Evolutionary conservation across 2,113 vertebrate genomes (phyloP), one percentile per base, ranked within the genome.

Genomic region (Eurypyga helias): DNA sequence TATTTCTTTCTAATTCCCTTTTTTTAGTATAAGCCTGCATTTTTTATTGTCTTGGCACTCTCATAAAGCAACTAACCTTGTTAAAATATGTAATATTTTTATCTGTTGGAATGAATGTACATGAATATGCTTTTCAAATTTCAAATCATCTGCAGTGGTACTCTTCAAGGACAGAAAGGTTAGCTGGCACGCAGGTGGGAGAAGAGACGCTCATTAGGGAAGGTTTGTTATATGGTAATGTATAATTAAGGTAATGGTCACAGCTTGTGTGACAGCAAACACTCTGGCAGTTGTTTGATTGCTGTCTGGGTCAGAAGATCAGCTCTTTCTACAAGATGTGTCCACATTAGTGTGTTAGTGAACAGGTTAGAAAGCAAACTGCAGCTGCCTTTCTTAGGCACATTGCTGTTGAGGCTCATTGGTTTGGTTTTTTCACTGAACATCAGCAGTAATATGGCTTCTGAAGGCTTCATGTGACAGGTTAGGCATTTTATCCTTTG

Each of bases 401-500:
- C 95, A 88, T 97, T 92, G 91, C 92, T 96, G 95, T 94, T 0
- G 7, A 95, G 93, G 95, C 95, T 96, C 96, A 96, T 97, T 97
- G 96, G 97, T 98, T 98, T 85, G 97, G 10, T 5, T 67, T 96
- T 97, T 98, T 96, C 95, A 97, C 96, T 96, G 97, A 97, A 98
- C 97, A 96, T 97, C 98, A 97, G 97, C 97, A 97, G 97, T 98
- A 97, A 96, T 94, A 87, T 60, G 96, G 93, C 97, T 98, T 98
- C 97, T 98, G 96, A 98, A 96, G 97, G 90, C 96, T 97, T 95
- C 91, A 75, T 98, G 96, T 98, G 98, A 98, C 98, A 98, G 97
- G 97, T 98, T 98, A 98, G 98, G 98, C 96, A 97, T 98, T 98
- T 98, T 98, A 98, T 98, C 98, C 97, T 98, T 98, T 98, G 98